Conservation (phyloP, 2,113 vertebrate genomes). For the Capreolus pygargus region DNA sequence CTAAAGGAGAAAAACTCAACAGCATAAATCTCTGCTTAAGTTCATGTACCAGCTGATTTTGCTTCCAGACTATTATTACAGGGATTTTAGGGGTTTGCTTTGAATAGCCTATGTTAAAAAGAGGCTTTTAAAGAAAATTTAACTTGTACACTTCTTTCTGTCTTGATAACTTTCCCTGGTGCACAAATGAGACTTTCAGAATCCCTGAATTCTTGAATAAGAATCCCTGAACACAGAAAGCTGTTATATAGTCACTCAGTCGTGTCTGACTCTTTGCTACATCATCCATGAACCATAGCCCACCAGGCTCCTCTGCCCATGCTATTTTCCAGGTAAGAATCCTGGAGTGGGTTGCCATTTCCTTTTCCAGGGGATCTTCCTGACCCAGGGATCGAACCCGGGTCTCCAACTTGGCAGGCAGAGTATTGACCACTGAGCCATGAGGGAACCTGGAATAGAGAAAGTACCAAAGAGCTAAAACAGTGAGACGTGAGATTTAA, state of each 20-base stretch:
- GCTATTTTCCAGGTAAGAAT: background rate
- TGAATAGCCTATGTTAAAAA: background rate
- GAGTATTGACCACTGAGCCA: background rate
- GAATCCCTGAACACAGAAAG: background rate
- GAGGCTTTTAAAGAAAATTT: background rate
- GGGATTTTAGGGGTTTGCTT: background rate
- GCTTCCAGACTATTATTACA: background rate
- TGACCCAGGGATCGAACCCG: background rate
- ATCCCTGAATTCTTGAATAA: background rate
- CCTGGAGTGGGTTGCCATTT: background rate
- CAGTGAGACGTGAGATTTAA: background rate
- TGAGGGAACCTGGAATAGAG: background rate
- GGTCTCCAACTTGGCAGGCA: background rate
- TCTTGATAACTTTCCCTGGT: background rate
- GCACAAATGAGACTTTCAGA: background rate
- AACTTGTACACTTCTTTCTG: background rate
- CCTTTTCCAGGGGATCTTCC: background rate
- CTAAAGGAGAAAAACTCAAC: background rate
- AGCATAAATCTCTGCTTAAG: background rate
- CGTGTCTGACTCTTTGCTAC: background rate
- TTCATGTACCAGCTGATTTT: background rate
- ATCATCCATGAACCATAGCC: background rate
- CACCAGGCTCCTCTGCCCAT: background rate
- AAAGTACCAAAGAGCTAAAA: background rate
- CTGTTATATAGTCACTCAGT: background rate